Percentiles rank a stretch among this genome's conserved stretches.
Conservation (phyloP, 2,888 invertebrate genomes). For the Drosophila limbata region DNA sequence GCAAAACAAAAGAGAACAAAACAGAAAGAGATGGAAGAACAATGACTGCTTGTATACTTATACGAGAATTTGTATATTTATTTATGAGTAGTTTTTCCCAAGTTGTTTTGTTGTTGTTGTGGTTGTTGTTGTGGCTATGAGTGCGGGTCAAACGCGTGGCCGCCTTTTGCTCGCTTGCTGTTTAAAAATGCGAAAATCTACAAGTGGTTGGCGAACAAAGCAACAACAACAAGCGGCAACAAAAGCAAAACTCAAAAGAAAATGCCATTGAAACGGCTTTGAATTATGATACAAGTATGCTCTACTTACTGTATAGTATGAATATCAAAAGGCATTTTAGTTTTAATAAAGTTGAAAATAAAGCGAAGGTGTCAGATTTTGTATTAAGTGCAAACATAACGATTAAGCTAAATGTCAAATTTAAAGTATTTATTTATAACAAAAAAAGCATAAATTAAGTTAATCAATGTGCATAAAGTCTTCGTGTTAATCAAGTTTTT, state of each 20-base stretch:
- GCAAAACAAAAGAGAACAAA: conserved; percentile 58
- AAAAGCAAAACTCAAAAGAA: conserved; percentile 35
- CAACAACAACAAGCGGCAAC: conserved; percentile 5
- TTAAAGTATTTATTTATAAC: not conserved
- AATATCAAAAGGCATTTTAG: conserved; percentile 1
- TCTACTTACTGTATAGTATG: not conserved
- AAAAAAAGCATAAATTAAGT: not conserved
- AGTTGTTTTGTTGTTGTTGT: conserved; percentile 30
- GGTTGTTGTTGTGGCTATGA: conserved; percentile 36
- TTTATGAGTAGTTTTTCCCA: conserved; percentile 75
- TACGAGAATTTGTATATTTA: conserved; percentile 42
- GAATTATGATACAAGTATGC: conserved; percentile 28
- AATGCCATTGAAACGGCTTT: conserved; percentile 56
- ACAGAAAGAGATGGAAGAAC: conserved; percentile 32
- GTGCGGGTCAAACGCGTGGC: conserved; percentile 72
- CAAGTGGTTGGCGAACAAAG: conserved; percentile 64
- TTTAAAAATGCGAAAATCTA: conserved; percentile 72
- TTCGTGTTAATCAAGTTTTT: not conserved
- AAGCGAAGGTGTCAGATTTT: conserved; percentile 7
- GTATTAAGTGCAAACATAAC: not conserved
- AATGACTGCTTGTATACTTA: conserved; percentile 46
- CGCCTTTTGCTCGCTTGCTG: conserved; percentile 52
- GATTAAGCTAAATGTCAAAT: not conserved
- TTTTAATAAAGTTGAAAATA: not conserved
- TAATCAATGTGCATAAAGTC: not conserved